Base-by-base conservation (phyloP, 2,113 vertebrate genomes). In the Corydoras sp. region DNA sequence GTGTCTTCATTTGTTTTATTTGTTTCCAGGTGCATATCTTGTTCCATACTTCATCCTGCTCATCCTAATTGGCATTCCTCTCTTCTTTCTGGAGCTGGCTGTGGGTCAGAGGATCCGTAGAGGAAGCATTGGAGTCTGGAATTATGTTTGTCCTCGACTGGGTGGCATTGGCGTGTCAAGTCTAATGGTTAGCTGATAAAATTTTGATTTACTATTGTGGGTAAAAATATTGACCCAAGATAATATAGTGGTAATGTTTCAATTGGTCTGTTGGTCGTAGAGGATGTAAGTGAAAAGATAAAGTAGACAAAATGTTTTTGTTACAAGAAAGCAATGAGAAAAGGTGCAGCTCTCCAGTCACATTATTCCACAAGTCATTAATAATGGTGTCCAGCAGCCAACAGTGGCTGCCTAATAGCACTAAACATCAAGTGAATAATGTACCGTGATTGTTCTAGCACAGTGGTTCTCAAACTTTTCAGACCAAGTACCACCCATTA, bases 121-220 rank as follows among this genome's bases (percentile, higher is more conserved):
- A 0, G 96, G 96, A 77, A 99, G 96, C 88, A 97, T 99, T 0
- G 96, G 96, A 0, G 96, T 98, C 76, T 99, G 96, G 96, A 98
- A 97, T 81, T 99, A 98, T 1, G 89, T 99, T 75, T 97, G 90
- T 14, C 95, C 96, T 10, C 89, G 88, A 66, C 86, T 99, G 60
- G 96, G 96, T 0, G 96, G 96, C 83, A 96, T 99, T 0, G 96
- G 96, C 69, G 94, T 96, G 0, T 94, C 96, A 89, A 98, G 96
- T 82, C 91, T 93, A 77, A 92, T 99, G 14, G 96, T 97, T 80
- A 92, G 92, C 31, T 14, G 53, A 63, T 55, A 12, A 48, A 10
- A 53, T 53, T 53, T 43, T 43, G 35, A 43, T 8, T 43, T 53
- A 53, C 9, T 53, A 12, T 3, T 53, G 51, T 12, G 51, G 58